Evolutionary conservation across 2,113 vertebrate species (phyloP), one percentile per base, ranked within the genome.

Genomic region (Vulpes ferrilata): DNA sequence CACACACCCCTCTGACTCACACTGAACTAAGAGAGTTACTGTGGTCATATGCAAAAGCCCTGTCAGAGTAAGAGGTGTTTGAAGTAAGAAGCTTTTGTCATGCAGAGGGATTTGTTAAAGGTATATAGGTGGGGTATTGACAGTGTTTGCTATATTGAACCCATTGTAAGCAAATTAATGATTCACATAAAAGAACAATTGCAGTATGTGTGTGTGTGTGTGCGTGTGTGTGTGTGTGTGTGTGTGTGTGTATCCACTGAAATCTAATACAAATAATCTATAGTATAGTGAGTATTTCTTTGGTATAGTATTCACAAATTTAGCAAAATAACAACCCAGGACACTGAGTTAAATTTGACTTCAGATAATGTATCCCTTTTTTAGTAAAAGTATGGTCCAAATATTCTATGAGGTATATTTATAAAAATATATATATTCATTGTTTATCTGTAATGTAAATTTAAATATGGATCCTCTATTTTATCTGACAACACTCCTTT

Each of bases 91-190:
- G 0, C 12, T 81, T 48, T 67, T 32, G 4, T 10, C 23, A 65
- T 5, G 2, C 11, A 16, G 9, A 48, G n/a, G 38, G 17, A 35
- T 23, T 12, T 48, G 7, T 51, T 35, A 16, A 85, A 2, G 16
- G 8, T 13, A 5, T n/a, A 4, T 48, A 22, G 9, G 11, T 27
- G 5, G 23, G 5, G 2, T 3, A 32, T 0, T 60, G 9, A 38
- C 9, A 51, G 22, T 4, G 51, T 57, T 59, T 82, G 59, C 4
- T 16, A 3, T 12, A 48, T 4, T 43, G 64, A 90, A 62, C 8
- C 11, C 27, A 23, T 1, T 79, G 12, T 48, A 55, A 86, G 11
- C 53, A 43, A n/a, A 74, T 1, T 23, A 12, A 20, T 16, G 5
- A 86, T 7, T 82, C 19, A 67, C 13, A 43, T 82, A 7, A 35